Percentiles rank a stretch among this genome's conserved stretches.
These are phyloP conservation scores for Propithecus perrieri DNA, from an alignment of 2,797 vertebrate genomes.

Conservation along the genomic window DNA sequence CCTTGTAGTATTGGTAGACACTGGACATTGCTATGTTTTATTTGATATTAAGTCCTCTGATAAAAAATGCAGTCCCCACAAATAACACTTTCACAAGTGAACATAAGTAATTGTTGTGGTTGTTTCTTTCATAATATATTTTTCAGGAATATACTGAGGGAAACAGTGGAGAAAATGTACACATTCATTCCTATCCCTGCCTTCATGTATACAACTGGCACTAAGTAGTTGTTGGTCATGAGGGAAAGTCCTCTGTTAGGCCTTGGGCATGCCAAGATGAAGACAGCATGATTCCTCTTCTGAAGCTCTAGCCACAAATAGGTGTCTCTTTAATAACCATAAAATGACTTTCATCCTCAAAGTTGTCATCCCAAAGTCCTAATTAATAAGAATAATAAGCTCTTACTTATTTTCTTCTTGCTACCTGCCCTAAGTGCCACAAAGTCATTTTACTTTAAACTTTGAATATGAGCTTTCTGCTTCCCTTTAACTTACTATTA, in stretches of 20 bases:
- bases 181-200: not conserved
- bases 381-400: slow-evolving; percentile 66
- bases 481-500: slow-evolving; percentile 78
- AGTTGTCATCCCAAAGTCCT: slow-evolving; percentile 47
- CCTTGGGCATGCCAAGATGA: not conserved
- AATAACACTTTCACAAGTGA: not conserved
- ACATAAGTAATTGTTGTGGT: not conserved
- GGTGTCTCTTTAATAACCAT: not conserved
- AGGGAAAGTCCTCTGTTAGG: accelerated
- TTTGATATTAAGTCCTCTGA: not conserved
- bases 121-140: not conserved
- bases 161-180: not conserved
- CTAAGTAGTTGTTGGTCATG: no score
- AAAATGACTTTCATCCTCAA: not conserved
- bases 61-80: not conserved
- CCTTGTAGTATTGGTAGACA: not conserved
- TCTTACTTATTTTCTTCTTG: slow-evolving; percentile 60
- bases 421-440: slow-evolving; percentile 55
- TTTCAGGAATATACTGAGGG: not conserved
- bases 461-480: slow-evolving; percentile 68
- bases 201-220: not conserved
- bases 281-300: not conserved
- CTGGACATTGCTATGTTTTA: not conserved
- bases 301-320: not conserved
- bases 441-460: slow-evolving; percentile 71